These are phyloP conservation scores for Ophioninae sp. DNA, from an alignment of 2,888 invertebrate species.

Conservation along the genomic window DNA sequence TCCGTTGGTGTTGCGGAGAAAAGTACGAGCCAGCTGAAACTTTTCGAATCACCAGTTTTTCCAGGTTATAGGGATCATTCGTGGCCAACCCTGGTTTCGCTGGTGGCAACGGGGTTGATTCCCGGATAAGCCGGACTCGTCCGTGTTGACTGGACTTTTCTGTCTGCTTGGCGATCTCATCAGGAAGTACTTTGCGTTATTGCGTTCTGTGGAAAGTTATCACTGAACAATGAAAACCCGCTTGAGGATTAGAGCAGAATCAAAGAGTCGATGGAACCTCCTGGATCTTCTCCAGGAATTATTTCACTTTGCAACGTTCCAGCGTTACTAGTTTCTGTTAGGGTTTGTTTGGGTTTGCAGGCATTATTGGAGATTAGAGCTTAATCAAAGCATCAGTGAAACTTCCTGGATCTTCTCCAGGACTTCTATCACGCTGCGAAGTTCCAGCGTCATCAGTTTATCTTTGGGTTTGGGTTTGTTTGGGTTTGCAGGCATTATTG, in stretches of 20 bases:
- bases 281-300: neutral
- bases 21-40: conserved; percentile 62
- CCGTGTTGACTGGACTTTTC: neutral
- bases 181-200: neutral
- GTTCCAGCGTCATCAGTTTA: neutral
- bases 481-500: too few species aligned
- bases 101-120: neutral
- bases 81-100: conserved; percentile 9
- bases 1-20: conserved; percentile 27
- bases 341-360: too few species aligned
- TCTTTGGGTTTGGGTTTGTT: neutral
- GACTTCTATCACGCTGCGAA: neutral
- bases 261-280: neutral
- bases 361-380: neutral
- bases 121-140: neutral
- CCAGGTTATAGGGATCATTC: conserved; percentile 40
- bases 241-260: neutral
- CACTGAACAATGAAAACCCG: neutral
- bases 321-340: neutral
- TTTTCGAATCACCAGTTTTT: conserved; percentile 69
- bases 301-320: neutral
- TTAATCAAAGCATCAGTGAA: neutral
- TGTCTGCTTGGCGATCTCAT: neutral
- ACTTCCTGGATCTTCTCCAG: neutral
- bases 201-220: neutral